Evolutionary conservation across 2,113 vertebrate species (phyloP), one percentile per base, ranked within the genome.

Genomic region (Gadus macrocephalus): DNA sequence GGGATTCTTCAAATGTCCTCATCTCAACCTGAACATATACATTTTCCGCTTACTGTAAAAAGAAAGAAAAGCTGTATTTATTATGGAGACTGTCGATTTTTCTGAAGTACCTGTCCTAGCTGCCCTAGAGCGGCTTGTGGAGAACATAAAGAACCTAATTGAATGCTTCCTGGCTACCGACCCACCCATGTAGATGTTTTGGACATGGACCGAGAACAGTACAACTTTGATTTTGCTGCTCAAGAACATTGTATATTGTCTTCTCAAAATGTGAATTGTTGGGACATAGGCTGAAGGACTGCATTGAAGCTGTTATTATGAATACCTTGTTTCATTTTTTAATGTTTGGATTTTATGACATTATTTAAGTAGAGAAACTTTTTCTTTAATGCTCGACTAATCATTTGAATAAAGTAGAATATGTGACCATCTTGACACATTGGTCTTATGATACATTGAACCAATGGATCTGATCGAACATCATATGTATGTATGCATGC

Each of bases 331-430:
- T 89, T 88, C 89, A 81, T 86, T 89, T 88, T 81, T 86, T 80
- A 91, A 88, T 90, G 87, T 89, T 86, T 76, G 67, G 70, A 78
- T 16, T 83, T 78, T 78, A 87, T 84, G 81, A 70, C 81, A 74
- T 78, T 88, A 91, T 91, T 91, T 90, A 90, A 88, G 80, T 83
- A 86, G 85, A 81, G 81, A 85, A 86, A 78, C 20, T 71, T 84
- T 85, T 76, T 90, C 83, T 87, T 85, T 79, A 75, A 22, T 86
- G 88, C 87, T 89, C 71, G 76, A 78, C 80, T 89, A 85, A 90
- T 88, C 75, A 88, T 88, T 91, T 82, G 81, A 92, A 91, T 92
- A 92, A 92, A 92, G 77, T 85, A 58, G 66, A 85, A 88, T 82
- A 81, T 89, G 85, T 87, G 83, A 86, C 69, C 66, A 75, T 5